phyloP scores from a whole-genome alignment of 2,888 invertebrate genomes.

The Caenorhabditis sinica region DNA sequence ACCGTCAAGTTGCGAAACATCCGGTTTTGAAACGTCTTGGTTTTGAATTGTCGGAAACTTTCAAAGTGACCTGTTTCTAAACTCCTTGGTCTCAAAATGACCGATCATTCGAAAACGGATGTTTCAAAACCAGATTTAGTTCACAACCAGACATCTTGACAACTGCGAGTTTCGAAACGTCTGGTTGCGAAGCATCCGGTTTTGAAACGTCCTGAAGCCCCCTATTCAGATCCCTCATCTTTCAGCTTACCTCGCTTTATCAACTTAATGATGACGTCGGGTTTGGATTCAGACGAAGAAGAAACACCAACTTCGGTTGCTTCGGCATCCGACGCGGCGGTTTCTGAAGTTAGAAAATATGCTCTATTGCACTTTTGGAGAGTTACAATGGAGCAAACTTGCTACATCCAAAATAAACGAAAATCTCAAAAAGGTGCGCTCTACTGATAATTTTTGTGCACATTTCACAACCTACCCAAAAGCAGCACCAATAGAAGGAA shows the following conservation, averaged over 20 bases:
- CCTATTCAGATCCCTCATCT: too few relatives aligned
- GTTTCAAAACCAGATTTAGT: too few relatives aligned
- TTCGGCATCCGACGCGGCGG: slow-evolving; percentile 3
- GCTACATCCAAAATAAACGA: not conserved
- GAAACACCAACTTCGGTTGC: not conserved
- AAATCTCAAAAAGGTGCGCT: not conserved
- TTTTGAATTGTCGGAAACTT: too few relatives aligned
- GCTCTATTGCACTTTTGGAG: not conserved
- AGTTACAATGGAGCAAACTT: not conserved
- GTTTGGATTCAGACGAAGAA: slow-evolving; percentile 15
- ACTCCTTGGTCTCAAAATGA: too few relatives aligned
- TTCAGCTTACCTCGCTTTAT: slow-evolving; percentile 36
- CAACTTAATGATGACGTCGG: slow-evolving; percentile 48
- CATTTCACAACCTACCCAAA: slow-evolving; percentile 15
- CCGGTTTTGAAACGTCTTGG: too few relatives aligned
- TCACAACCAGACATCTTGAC: too few relatives aligned
- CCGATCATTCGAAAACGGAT: too few relatives aligned
- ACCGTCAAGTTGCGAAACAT: too few relatives aligned
- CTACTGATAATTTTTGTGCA: not conserved
- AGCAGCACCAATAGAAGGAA: slow-evolving; percentile 23
- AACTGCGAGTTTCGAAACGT: too few relatives aligned
- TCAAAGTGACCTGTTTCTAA: too few relatives aligned
- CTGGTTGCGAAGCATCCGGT: too few relatives aligned
- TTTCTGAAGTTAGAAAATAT: slow-evolving; percentile 23
- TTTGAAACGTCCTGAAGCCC: too few relatives aligned